These are phyloP conservation scores for Drosophila bunnanda DNA, from an alignment of 2,888 invertebrate genomes.

Conservation along the genomic window DNA sequence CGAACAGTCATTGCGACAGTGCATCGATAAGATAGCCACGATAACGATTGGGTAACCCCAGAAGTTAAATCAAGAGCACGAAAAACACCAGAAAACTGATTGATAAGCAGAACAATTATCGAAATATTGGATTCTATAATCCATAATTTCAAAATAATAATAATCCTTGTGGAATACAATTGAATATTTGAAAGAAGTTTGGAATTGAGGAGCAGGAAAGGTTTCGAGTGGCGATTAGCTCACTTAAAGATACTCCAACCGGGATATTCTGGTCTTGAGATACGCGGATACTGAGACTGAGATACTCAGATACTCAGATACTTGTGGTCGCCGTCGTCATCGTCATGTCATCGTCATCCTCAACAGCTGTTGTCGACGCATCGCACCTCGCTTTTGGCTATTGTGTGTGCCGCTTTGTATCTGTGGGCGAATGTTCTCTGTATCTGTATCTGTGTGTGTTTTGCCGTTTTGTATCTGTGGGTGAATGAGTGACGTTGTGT, in stretches of 20 bases:
- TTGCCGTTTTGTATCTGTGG: slow-evolving; percentile 27
- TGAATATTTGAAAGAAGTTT: no score
- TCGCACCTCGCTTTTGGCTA: slow-evolving; percentile 63
- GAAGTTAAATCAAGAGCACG: slow-evolving; percentile 1
- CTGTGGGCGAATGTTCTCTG: slow-evolving; percentile 21
- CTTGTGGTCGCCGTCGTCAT: slow-evolving; percentile 52
- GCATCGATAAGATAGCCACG: slow-evolving; percentile 63
- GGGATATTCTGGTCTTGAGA: neutral
- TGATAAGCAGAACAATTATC: neutral
- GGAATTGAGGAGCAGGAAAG: no score
- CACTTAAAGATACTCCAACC: slow-evolving; percentile 23
- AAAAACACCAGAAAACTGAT: neutral
- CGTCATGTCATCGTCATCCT: slow-evolving; percentile 36
- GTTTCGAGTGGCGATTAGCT: slow-evolving; percentile 39
- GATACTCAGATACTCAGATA: slow-evolving; percentile 38
- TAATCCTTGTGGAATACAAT: no score
- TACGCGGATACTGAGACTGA: slow-evolving; percentile 23
- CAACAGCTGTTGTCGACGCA: slow-evolving; percentile 57
- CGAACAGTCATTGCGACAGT: slow-evolving; percentile 30
- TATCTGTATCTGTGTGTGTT: slow-evolving; percentile 21
- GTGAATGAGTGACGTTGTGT: slow-evolving; percentile 24
- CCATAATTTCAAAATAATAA: neutral
- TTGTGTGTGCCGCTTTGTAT: slow-evolving; percentile 44
- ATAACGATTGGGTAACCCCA: slow-evolving; percentile 48
- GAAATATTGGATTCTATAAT: neutral